Base-by-base conservation (phyloP, 2,888 invertebrate genomes). In the Hirtodrosophila histrioides region DNA sequence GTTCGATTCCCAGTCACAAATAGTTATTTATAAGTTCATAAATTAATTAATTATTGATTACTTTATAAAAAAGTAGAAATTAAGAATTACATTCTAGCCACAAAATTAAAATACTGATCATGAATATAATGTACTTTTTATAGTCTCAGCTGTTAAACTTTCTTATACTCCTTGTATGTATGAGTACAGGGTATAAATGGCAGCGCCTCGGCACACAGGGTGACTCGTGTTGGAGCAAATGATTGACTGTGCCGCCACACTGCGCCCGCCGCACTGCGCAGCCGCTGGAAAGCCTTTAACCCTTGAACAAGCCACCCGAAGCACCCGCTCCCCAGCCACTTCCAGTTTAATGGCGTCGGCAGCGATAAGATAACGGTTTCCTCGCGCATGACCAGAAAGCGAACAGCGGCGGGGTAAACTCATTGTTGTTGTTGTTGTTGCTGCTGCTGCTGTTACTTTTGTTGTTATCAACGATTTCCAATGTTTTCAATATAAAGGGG, bases 401-500 rank as follows among this genome's bases (percentile, higher is more conserved):
- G 46, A 54, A 45, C 49, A 24, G 44, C 56, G 54, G 53, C 43
- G 74, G 55, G 58, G 75, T 9, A 74, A 36, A 69, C 23, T 54
- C 39, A 44, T 48, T 63, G 60, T 48, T 61, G 62, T 39, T 62
- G 51, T 31, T 60, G 40, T 11, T 69, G 23, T 40, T 58, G 50
- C 29, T 48, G 23, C 43, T 45, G 60, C 36, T 62, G 50, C 56
- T 49, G 27, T 27, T 27, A 3, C 27, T 67, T 31, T 68, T 65
- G 55, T 65, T 79, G 65, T 66, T 82, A 82, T 82, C 83, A 85
- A 74, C 86, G 81, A 83, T 83, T 83, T 83, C 86, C 82, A 83
- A 86, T 80, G 82, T 75, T 83, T 83, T 83, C 84, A 83, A 83
- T 83, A 86, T 73, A 83, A 83, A 83, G 82, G 82, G 82, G 82